phyloP scores from a whole-genome alignment of 2,113 vertebrate genomes.

The Ailurus styani region DNA sequence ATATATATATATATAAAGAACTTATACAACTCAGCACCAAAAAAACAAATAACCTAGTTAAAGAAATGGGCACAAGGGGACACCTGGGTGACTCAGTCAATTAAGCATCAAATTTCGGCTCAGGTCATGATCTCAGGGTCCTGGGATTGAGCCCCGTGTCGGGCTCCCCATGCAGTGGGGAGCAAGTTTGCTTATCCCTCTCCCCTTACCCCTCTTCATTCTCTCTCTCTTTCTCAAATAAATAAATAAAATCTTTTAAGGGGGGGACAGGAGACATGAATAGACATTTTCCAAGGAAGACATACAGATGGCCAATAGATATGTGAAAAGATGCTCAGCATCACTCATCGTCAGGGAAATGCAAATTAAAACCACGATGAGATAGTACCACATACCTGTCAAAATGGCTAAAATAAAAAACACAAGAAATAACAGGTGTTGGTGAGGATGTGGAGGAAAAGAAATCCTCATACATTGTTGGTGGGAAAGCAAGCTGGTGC shows the following conservation, averaged over 20 bases:
- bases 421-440: not conserved
- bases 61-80: not conserved
- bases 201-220: no score
- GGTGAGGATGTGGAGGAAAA: not conserved
- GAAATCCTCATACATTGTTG: not conserved
- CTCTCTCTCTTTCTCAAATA: no score
- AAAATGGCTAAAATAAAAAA: not conserved
- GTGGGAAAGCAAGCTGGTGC: not conserved
- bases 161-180: no score
- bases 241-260: no score
- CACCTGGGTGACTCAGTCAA: not conserved
- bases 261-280: not conserved
- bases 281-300: not conserved
- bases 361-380: not conserved
- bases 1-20: not conserved
- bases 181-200: no score
- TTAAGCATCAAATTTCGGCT: not conserved
- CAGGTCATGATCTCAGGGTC: not conserved
- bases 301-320: not conserved
- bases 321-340: not conserved
- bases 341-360: not conserved
- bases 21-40: not conserved
- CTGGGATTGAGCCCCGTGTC: not conserved
- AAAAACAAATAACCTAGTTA: not conserved
- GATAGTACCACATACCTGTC: not conserved